Conservation (phyloP, 2,797 vertebrate species). For the Melanotaenia maccullochi region DNA sequence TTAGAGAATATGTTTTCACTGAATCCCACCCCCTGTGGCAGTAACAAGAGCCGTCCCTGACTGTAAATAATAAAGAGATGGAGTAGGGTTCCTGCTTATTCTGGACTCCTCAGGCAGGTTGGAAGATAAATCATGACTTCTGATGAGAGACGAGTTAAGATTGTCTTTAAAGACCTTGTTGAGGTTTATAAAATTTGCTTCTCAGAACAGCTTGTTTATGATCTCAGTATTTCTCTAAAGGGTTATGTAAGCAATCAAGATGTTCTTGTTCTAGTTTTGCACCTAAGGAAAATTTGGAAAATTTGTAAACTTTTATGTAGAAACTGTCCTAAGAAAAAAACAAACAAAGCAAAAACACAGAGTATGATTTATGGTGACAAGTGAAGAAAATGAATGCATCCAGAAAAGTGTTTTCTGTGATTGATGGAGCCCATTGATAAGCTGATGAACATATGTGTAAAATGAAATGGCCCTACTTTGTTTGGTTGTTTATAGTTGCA, state of each 20-base stretch:
- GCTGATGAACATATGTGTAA: neutral
- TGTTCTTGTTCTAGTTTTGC: neutral
- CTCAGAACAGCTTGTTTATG: neutral
- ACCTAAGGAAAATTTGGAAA: neutral
- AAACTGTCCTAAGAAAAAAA: neutral
- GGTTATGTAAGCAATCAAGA: neutral
- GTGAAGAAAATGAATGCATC: neutral
- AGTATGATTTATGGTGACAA: neutral
- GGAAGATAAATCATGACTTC: constrained; percentile 41
- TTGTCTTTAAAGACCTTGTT: neutral
- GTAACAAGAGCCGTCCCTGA: constrained; percentile 52
- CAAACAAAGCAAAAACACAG: neutral
- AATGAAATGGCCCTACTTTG: neutral
- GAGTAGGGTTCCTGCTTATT: constrained; percentile 46
- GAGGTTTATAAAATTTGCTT: neutral
- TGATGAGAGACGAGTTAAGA: constrained; percentile 36
- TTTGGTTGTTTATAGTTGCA: neutral
- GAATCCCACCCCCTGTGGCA: constrained; percentile 49
- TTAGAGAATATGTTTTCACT: constrained; percentile 50
- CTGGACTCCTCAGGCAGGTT: constrained; percentile 54
- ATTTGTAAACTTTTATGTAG: neutral
- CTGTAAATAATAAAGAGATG: constrained; percentile 62
- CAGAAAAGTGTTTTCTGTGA: neutral
- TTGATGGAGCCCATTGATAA: neutral
- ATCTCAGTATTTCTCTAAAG: neutral